Base-by-base conservation (phyloP, 2,113 vertebrate genomes). In the Chrysemys picta region DNA sequence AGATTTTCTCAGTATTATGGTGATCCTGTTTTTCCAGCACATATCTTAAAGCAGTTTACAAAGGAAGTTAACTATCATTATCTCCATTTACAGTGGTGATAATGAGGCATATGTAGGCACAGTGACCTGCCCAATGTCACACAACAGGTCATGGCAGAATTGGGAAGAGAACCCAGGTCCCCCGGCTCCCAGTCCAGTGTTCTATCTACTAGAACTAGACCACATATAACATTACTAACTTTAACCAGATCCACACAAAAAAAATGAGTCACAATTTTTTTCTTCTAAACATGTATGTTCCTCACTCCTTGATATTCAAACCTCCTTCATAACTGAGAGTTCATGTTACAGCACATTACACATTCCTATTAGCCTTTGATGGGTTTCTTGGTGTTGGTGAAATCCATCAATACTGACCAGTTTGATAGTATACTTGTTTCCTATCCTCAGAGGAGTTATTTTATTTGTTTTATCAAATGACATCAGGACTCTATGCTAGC, bases 291-390 rank as follows among this genome's bases (percentile, higher is more conserved):
- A 24, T 52, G 31, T 35, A 89, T 89, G 27, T 80, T 95, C 52
- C 80, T 95, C 90, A 96, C 17, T 53, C 95, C 95, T 96, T 96
- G 94, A 94, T 91, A 84, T 82, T 59, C 82, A 62, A 94, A 91
- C 50, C 88, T 93, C 86, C 88, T 88, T 11, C 6, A 82, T 95
- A 96, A 96, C 89, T 95, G 85, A 84, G 42, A 90, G 91, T 96
- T 96, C 95, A 84, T 92, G 95, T 97, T 96, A 96, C 90, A 97
- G 88, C 93, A 96, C 97, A 96, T 97, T 97, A 94, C 95, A 96
- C 96, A 94, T 90, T 95, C 91, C 91, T 89, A 96, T 97, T 96
- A 97, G 97, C 97, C 95, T 97, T 95, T 94, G 49, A 84, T 94
- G 93, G 87, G 84, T 91, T 83, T 93, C 78, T 86, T n/a, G 89